Conservation (phyloP, 2,888 invertebrate genomes). For the Megastigmus dorsalis region DNA sequence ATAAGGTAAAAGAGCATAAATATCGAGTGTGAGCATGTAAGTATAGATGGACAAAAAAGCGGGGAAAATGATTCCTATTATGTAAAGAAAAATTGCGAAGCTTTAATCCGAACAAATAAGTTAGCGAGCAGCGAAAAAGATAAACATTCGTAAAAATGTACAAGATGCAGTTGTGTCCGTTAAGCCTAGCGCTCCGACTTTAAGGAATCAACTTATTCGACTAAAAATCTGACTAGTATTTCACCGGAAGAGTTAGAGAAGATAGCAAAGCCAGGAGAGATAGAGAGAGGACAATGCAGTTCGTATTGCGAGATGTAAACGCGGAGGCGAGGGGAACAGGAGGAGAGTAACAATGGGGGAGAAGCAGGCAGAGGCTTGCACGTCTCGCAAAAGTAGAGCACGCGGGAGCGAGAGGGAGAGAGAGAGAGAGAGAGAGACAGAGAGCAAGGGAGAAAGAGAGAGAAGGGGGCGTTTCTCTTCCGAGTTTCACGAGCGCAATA, state of each 20-base stretch:
- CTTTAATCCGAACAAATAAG: too few relatives aligned
- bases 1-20: too few relatives aligned
- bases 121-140: too few relatives aligned
- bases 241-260: background rate
- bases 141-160: too few relatives aligned
- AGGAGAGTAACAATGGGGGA: constrained; percentile 10
- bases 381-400: constrained; percentile 8
- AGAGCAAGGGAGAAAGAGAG: constrained; percentile 7
- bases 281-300: constrained; percentile 2
- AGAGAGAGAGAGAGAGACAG: constrained; percentile 13
- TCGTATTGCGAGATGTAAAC: background rate
- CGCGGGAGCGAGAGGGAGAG: background rate
- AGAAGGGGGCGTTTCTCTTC: constrained; percentile 33
- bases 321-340: background rate
- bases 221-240: background rate
- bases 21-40: too few relatives aligned
- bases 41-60: too few relatives aligned
- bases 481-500: constrained; percentile 44
- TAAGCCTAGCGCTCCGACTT: background rate
- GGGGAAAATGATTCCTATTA: too few relatives aligned
- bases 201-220: background rate
- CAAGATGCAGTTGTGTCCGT: too few relatives aligned
- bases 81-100: too few relatives aligned
- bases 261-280: too few relatives aligned
- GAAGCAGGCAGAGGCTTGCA: background rate